phyloP scores from a whole-genome alignment of 2,888 invertebrate species.

The Cheilosia scutellata region DNA sequence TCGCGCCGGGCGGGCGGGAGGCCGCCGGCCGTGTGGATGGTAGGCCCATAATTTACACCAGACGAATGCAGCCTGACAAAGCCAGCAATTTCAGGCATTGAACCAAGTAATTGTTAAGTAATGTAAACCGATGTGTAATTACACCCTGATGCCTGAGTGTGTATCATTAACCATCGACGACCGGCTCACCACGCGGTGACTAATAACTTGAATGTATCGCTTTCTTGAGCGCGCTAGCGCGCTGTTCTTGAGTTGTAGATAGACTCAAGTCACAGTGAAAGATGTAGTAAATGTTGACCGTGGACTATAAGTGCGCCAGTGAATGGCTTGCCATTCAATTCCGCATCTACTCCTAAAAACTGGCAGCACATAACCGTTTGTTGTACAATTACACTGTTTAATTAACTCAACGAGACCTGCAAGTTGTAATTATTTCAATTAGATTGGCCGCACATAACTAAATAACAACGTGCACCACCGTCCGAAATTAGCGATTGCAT shows the following conservation, averaged over 20 bases:
- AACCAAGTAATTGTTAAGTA: constrained; percentile 73
- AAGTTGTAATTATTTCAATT: constrained; percentile 84
- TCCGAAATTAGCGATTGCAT: constrained; percentile 68
- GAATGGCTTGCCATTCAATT: constrained; percentile 69
- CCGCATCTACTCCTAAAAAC: constrained; percentile 47
- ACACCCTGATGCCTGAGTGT: constrained; percentile 27
- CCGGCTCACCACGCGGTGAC: constrained; percentile 46
- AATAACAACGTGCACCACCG: constrained; percentile 16
- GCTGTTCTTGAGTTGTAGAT: constrained; percentile 45
- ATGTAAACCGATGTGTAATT: constrained; percentile 71
- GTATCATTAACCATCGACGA: constrained; percentile 59
- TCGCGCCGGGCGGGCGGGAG: neutral
- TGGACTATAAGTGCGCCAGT: constrained; percentile 55
- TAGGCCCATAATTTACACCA: constrained; percentile 72
- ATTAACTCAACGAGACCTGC: constrained; percentile 82
- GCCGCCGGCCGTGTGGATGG: constrained; percentile 1
- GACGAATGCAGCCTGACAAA: constrained; percentile 55
- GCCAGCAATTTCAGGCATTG: constrained; percentile 59
- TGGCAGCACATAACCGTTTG: constrained; percentile 54
- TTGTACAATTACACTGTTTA: constrained; percentile 83
- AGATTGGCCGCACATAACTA: constrained; percentile 76
- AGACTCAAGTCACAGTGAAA: constrained; percentile 6
- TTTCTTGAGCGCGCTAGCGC: constrained; percentile 8
- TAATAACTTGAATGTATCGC: constrained; percentile 52
- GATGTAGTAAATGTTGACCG: constrained; percentile 23